Base-by-base conservation (phyloP, 2,888 invertebrate species). In the Mechanitis mazaeus region DNA sequence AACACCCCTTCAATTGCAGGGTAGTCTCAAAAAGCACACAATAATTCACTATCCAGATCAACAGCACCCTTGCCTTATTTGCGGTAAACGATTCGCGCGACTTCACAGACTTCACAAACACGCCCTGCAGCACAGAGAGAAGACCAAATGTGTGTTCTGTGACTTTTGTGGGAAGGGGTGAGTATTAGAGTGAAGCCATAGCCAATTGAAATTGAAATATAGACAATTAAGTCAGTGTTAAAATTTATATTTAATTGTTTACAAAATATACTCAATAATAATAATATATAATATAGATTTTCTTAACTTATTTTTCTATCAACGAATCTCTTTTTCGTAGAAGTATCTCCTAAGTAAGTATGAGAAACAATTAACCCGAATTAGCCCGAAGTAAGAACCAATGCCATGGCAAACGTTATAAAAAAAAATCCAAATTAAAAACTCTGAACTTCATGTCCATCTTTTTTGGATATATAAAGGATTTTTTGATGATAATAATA, bases 91-190 rank as follows among this genome's bases (percentile, higher is more conserved):
- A 33, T 87, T 85, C 68, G 45, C 77, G 0, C 64, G 83, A 0
- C 61, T 60, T n/a, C 0, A 20, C 0, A 68, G 81, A 0, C 60
- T 79, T 5, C 58, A 45, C 0, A 2, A 1, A 0, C 87, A 87
- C 59, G 55, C 68, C 35, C 6, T 33, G 0, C 67, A 68, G n/a
- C 82, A 82, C 61, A 7, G 31, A 45, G 55, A 53, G 2, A 69
- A 68, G 54, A 60, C 58, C n/a, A 73, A 73, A 45, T 35, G 59
- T 0, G 73, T 74, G 0, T 63, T 72, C 45, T 86, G 86, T 57
- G 73, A 78, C 6, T 67, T 78, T 11, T 86, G 86, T 46, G 77
- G 76, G 0, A 72, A 71, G 2, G 56, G 71, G 85, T 83, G 31
- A 78, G 79, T 42, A 42, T 42, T 42, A 42, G 42, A 9, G 9